phyloP scores from a whole-genome alignment of 1,140 invertebrate species.

The Macrotrachela quadricornifera region DNA sequence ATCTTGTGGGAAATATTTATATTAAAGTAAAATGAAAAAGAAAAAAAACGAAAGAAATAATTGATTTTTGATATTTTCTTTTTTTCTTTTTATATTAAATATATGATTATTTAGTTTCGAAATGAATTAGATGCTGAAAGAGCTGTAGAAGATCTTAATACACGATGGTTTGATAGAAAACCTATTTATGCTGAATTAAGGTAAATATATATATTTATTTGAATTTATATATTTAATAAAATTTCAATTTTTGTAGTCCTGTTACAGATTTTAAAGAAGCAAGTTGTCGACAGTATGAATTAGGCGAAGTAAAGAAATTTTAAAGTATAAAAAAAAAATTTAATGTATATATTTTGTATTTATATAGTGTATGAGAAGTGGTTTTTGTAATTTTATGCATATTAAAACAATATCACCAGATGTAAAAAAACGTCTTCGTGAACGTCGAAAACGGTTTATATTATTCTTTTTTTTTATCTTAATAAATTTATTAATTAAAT shows the following conservation, averaged over 20 bases:
- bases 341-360: slow-evolving; percentile 12
- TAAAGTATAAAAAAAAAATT: slow-evolving; percentile 2
- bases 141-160: slow-evolving; percentile 82
- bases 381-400: slow-evolving; percentile 99
- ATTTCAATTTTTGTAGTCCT: slow-evolving; percentile 38
- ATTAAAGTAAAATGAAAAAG: slow-evolving; percentile 28
- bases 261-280: slow-evolving; percentile 97
- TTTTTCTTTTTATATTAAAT: background rate
- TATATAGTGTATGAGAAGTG: slow-evolving; percentile 79
- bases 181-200: slow-evolving; percentile 92
- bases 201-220: no score
- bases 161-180: slow-evolving; percentile 94
- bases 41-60: background rate
- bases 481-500: no score
- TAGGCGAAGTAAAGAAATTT: slow-evolving; percentile 36
- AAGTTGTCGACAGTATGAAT: slow-evolving; percentile 92
- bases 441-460: no score
- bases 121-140: slow-evolving; percentile 92
- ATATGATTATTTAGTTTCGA: slow-evolving; percentile 47
- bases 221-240: no score
- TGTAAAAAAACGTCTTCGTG: background rate
- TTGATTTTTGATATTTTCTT: background rate
- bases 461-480: no score
- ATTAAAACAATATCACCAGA: slow-evolving; percentile 87
- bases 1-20: slow-evolving; percentile 77